Percentiles rank a stretch among this genome's conserved stretches.
Conservation (phyloP, 2,797 vertebrate genomes). For the Atherinosoma microstoma region DNA sequence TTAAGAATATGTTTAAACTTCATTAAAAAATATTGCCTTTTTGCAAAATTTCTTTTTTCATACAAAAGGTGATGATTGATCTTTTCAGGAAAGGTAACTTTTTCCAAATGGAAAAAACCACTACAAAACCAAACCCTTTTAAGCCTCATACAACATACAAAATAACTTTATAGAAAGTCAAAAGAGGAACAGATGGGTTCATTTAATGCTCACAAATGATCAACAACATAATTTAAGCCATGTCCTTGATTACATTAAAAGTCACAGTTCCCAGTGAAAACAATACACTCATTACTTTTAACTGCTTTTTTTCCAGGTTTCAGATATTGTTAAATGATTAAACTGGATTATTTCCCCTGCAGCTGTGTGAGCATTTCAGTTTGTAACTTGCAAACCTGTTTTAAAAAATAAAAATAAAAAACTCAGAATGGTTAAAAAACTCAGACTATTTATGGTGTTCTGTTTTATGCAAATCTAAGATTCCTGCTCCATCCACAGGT, state of each 20-base stretch:
- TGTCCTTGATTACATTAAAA: conserved; percentile 9
- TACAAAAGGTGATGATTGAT: too few species aligned
- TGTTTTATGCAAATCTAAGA: conserved; percentile 6
- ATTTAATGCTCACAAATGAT: too few species aligned
- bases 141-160: too few species aligned
- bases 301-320: conserved; percentile 9
- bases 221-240: too few species aligned
- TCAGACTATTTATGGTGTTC: neutral
- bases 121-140: too few species aligned
- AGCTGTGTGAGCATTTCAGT: neutral
- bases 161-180: too few species aligned
- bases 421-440: neutral
- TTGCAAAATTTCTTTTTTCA: too few species aligned
- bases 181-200: too few species aligned
- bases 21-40: too few species aligned
- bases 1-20: too few species aligned
- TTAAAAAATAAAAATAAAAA: neutral
- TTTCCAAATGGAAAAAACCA: too few species aligned
- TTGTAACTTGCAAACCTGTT: neutral
- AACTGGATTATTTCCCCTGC: neutral
- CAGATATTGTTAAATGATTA: conserved; percentile 40
- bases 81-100: too few species aligned
- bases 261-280: conserved; percentile 6
- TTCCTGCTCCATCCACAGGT: neutral
- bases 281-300: conserved; percentile 13